These are phyloP conservation scores for Spinus pinus DNA, from an alignment of 2,797 vertebrate genomes.

Conservation along the genomic window DNA sequence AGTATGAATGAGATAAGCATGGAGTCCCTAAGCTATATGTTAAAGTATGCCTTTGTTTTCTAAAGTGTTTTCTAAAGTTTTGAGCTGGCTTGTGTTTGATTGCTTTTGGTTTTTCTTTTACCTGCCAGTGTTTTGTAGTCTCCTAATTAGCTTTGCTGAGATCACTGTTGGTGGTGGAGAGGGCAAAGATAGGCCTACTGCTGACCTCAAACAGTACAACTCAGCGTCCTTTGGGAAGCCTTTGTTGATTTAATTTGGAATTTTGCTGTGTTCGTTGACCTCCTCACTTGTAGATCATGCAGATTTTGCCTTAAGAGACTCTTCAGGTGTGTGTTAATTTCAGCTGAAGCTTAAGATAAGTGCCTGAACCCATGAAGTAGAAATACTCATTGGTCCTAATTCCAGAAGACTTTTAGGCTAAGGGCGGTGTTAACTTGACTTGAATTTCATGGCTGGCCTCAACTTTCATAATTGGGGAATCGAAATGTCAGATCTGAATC, in stretches of 20 bases:
- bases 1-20: neutral
- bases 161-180: neutral
- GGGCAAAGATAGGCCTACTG: neutral
- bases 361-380: neutral
- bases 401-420: neutral
- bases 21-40: neutral
- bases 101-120: neutral
- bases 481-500: conserved; percentile 37
- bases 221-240: neutral
- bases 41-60: neutral
- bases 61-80: neutral
- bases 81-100: neutral
- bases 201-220: neutral
- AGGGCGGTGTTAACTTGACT: neutral
- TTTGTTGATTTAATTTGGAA: neutral
- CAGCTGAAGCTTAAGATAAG: neutral
- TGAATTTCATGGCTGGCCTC: neutral
- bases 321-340: neutral
- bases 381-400: neutral
- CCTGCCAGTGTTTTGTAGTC: neutral
- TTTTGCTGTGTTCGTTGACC: neutral
- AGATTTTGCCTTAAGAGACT: neutral
- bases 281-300: neutral
- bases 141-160: neutral
- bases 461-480: neutral